A percentile compares a stretch with the other conserved stretches of the same genome.
These are phyloP conservation scores for Cynopterus brachyotis DNA, from an alignment of 2,113 vertebrate genomes.

Conservation along the genomic window DNA sequence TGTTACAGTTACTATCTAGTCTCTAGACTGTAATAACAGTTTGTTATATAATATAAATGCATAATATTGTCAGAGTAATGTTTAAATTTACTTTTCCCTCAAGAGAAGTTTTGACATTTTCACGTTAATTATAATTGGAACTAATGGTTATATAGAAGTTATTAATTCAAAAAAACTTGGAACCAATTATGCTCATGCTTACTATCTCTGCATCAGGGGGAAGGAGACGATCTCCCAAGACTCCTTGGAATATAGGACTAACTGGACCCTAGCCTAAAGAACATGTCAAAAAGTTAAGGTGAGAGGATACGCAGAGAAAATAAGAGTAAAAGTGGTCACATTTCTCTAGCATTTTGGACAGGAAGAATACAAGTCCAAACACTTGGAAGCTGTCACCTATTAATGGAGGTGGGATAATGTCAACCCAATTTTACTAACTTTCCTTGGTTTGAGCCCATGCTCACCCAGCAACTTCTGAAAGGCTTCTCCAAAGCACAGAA, in stretches of 20 bases:
- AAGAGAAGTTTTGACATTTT: neutral
- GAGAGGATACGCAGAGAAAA: neutral
- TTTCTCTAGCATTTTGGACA: neutral
- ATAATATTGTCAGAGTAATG: neutral
- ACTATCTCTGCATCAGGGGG: neutral
- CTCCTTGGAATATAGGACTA: neutral
- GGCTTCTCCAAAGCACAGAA: neutral
- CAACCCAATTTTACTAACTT: neutral
- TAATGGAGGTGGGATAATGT: neutral
- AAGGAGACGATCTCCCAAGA: neutral
- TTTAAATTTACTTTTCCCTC: neutral
- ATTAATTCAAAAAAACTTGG: conserved; percentile 41
- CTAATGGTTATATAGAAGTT: neutral
- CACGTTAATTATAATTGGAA: neutral
- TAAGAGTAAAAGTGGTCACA: neutral
- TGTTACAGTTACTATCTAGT: neutral
- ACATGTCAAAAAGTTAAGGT: neutral
- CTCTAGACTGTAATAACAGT: neutral
- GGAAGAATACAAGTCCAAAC: neutral
- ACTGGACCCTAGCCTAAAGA: neutral
- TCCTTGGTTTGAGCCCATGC: neutral
- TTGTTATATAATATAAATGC: neutral
- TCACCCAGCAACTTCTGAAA: neutral
- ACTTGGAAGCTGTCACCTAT: neutral
- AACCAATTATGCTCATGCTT: neutral